phyloP scores from a whole-genome alignment of 2,113 vertebrate genomes.

The Anolis carolinensis region DNA sequence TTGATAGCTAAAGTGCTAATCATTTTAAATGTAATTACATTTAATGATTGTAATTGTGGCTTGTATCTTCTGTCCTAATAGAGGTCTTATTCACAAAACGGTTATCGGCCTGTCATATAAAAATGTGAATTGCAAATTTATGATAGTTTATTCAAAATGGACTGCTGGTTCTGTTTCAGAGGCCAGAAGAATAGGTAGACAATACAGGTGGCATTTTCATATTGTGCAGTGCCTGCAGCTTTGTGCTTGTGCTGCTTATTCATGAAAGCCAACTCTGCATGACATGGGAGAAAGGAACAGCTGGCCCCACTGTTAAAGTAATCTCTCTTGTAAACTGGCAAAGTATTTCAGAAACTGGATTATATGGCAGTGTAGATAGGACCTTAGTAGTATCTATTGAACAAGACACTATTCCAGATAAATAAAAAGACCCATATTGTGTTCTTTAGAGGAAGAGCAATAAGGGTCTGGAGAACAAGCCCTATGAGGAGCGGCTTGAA shows the following conservation, averaged over 20 bases:
- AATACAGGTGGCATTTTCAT: not conserved
- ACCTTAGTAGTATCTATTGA: not conserved
- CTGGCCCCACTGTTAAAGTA: not conserved
- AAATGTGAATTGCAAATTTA: conserved; percentile 38
- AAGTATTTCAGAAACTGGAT: not conserved
- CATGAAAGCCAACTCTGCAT: not conserved
- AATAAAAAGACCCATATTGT: not conserved
- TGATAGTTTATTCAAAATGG: conserved; percentile 41
- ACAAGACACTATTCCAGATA: not conserved
- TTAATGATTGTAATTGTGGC: conserved; percentile 76
- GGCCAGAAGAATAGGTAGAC: not conserved
- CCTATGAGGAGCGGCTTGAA: no score
- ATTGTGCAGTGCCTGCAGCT: not conserved
- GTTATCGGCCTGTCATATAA: conserved; percentile 48
- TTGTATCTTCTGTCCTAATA: conserved; percentile 68
- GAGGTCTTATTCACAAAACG: conserved; percentile 55
- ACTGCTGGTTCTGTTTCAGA: not conserved
- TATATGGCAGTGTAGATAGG: no score
- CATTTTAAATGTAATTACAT: conserved; percentile 79
- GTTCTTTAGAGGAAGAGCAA: not conserved
- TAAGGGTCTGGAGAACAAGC: no score
- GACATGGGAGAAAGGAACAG: not conserved
- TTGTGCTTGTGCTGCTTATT: not conserved
- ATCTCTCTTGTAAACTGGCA: not conserved
- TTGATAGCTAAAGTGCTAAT: conserved; percentile 73